phyloP scores from a whole-genome alignment of 2,113 vertebrate species.

The Petaurus breviceps region DNA sequence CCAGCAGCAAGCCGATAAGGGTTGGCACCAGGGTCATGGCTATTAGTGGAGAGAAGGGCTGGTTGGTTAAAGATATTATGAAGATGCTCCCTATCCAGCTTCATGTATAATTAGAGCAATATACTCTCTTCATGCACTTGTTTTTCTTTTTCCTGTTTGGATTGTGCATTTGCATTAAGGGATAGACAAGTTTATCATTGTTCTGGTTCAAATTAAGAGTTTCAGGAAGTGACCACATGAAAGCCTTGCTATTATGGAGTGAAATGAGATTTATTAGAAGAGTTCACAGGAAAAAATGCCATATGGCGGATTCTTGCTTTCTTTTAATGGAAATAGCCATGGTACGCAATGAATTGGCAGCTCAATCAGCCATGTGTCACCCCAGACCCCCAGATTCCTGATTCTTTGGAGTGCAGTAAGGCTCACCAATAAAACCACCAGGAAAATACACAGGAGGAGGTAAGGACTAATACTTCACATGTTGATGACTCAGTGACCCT shows the following conservation, averaged over 20 bases:
- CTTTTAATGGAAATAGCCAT: background rate
- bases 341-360: background rate
- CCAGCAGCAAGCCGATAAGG: background rate
- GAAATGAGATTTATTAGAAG: background rate
- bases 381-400: background rate
- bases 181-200: background rate
- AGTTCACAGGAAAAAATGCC: background rate
- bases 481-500: background rate
- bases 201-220: background rate
- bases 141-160: background rate
- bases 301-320: background rate
- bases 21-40: background rate
- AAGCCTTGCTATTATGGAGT: background rate
- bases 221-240: background rate
- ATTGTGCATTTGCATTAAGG: background rate
- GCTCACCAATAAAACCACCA: background rate
- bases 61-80: background rate
- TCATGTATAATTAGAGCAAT: background rate
- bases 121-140: background rate
- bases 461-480: background rate
- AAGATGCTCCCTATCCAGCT: background rate
- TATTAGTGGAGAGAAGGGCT: background rate
- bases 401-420: background rate
- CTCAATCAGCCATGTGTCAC: background rate
- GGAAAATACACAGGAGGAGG: background rate